Base-by-base conservation (phyloP, 2,888 invertebrate species). In the Agrochola litura region DNA sequence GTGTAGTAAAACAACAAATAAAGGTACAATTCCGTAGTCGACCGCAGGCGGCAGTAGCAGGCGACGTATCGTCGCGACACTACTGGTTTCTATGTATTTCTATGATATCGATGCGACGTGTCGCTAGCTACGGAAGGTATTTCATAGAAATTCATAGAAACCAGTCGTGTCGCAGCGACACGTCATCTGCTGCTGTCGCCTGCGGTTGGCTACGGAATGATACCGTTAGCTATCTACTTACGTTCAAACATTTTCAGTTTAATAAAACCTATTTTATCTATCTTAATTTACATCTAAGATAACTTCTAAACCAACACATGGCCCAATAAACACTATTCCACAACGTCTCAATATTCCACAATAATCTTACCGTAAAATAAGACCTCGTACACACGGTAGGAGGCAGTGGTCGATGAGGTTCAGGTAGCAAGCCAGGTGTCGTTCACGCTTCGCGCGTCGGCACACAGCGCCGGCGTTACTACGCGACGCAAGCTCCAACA, bases 361-460 rank as follows among this genome's bases (percentile, higher is more conserved):
- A 79, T 65, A 81, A 79, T 85, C 68, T 77, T 67, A 66, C 61
- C 60, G 54, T 79, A 76, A 76, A 76, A 56, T 84, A 88, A 80
- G 77, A 67, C 67, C 41, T 65, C 52, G 73, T 77, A 64, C 76
- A 81, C 72, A 84, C 77, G 77, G 77, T 69, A 73, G 63, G 73
- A 69, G 66, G 66, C 37, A 73, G 79, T 72, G 79, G 81, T 75
- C 66, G 83, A 66, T 71, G 80, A 73, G 74, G 79, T 76, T 71
- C 80, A 83, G 81, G 82, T 85, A 84, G 82, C 76, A 86, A 76
- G 89, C 86, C 92, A 91, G 92, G 91, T 92, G 92, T 90, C 90
- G 90, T 92, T 93, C 89, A 92, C 91, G 92, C 89, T 92, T 91
- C 89, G 88, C 88, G 90, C 89, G 72, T 88, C 88, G 81, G 78